phyloP scores from a whole-genome alignment of 35 echinoderm and acorn worm species.

The Anneissia japonica region DNA sequence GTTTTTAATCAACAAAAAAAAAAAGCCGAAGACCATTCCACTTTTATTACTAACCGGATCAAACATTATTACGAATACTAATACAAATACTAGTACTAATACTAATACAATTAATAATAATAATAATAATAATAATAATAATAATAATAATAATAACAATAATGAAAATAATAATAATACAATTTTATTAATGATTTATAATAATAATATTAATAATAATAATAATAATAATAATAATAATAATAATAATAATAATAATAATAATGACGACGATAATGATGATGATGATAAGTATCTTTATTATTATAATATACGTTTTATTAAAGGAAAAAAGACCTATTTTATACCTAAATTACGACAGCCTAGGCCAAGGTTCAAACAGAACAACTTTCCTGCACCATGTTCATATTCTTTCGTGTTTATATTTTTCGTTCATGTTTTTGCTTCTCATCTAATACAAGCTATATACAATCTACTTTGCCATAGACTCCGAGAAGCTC shows the following conservation, averaged over 20 bases:
- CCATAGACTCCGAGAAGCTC: no score
- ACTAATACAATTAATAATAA: not conserved
- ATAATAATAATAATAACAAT: slow-evolving; percentile 3
- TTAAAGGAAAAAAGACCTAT: not conserved
- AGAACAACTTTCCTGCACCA: slow-evolving; percentile 20
- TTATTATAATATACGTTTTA: not conserved
- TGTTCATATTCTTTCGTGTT: slow-evolving; percentile 21
- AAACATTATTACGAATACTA: no score
- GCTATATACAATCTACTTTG: no score
- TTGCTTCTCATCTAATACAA: no score
- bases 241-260: not conserved
- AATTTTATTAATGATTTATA: not conserved
- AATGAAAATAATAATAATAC: not conserved
- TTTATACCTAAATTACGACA: not conserved
- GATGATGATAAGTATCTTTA: not conserved
- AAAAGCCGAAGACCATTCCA: no score
- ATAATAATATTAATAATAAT: slow-evolving; percentile 14
- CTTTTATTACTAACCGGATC: no score
- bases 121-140: slow-evolving; percentile 3
- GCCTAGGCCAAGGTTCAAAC: slow-evolving; percentile 9
- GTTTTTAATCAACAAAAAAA: no score
- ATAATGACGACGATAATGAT: not conserved
- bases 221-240: slow-evolving; percentile 7
- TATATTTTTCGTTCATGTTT: slow-evolving; percentile 4
- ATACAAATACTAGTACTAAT: no score